These are phyloP conservation scores for Pipra filicauda DNA, from an alignment of 2,113 vertebrate species.

Conservation along the genomic window DNA sequence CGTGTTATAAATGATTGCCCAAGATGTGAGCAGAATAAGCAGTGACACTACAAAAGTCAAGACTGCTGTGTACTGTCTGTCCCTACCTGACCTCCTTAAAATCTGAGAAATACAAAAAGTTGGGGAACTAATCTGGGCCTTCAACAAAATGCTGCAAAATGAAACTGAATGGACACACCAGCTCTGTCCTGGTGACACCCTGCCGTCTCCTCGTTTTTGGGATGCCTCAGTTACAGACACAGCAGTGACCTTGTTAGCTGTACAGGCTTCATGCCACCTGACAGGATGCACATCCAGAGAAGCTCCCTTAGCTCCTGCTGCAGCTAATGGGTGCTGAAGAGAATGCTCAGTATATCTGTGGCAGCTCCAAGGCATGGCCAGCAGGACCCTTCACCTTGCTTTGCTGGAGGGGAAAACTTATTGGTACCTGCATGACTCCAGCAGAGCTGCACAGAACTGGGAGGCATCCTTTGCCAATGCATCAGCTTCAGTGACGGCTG, in stretches of 20 bases:
- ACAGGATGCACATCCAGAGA: rapidly evolving
- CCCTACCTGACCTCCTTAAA: slow-evolving; percentile 37
- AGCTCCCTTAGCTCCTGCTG: not conserved
- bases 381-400: not conserved
- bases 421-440: not conserved
- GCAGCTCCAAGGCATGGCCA: not conserved
- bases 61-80: slow-evolving; percentile 9
- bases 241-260: not conserved
- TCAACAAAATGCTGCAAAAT: not conserved
- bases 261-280: not conserved
- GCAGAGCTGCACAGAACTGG: not conserved
- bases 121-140: not conserved
- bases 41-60: slow-evolving; percentile 52
- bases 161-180: not conserved
- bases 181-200: not conserved
- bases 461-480: not conserved
- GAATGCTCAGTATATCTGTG: not conserved
- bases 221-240: not conserved
- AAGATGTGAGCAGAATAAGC: slow-evolving; percentile 39
- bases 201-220: not conserved
- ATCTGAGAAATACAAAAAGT: not conserved
- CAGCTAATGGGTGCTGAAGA: not conserved
- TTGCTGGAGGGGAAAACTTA: not conserved
- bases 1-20: not conserved
- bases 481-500: not conserved